A percentile compares a stretch with the other conserved stretches of the same genome.
Evolutionary conservation across 2,797 vertebrate genomes (phyloP).

Genomic region (Sebastes reedi): DNA sequence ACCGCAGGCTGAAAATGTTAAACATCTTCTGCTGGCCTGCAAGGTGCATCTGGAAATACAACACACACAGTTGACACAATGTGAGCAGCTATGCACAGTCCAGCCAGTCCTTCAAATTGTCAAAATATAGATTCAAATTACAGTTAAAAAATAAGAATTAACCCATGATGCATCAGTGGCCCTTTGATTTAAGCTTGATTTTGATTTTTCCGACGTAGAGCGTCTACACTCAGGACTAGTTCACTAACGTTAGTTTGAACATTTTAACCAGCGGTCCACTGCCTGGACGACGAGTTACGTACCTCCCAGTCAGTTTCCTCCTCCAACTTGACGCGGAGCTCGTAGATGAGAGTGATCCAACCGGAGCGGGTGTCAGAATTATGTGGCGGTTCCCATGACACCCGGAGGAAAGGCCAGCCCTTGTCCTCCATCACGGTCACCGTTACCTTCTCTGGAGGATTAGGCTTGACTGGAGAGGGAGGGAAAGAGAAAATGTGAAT

Average conservation of each 20-base stretch:
- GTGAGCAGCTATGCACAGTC: not conserved
- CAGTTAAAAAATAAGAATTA: not conserved
- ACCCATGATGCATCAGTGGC: not conserved
- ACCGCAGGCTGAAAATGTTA: constrained; percentile 85
- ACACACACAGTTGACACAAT: constrained; percentile 14
- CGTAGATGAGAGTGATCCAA: constrained; percentile 94
- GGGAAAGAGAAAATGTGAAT: not conserved
- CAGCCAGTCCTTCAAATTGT: not conserved
- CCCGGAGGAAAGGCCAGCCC: constrained; percentile 81
- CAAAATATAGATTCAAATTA: not conserved
- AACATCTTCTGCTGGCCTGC: constrained; percentile 87
- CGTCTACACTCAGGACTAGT: not conserved
- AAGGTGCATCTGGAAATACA: constrained; percentile 78
- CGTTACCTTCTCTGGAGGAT: constrained; percentile 88
- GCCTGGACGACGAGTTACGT: not conserved
- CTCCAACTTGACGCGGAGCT: constrained; percentile 87
- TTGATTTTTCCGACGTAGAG: rapidly evolving
- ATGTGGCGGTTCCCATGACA: constrained; percentile 89
- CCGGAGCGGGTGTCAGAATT: constrained; percentile 90
- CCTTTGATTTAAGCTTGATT: too few species aligned
- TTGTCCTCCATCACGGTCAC: constrained; percentile 80
- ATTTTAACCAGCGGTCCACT: not conserved
- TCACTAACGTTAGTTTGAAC: not conserved
- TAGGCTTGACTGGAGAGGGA: constrained; percentile 86
- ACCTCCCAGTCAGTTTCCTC: constrained; percentile 90